Conservation (phyloP, 2,113 vertebrate genomes). For the Oceanodroma tethys region DNA sequence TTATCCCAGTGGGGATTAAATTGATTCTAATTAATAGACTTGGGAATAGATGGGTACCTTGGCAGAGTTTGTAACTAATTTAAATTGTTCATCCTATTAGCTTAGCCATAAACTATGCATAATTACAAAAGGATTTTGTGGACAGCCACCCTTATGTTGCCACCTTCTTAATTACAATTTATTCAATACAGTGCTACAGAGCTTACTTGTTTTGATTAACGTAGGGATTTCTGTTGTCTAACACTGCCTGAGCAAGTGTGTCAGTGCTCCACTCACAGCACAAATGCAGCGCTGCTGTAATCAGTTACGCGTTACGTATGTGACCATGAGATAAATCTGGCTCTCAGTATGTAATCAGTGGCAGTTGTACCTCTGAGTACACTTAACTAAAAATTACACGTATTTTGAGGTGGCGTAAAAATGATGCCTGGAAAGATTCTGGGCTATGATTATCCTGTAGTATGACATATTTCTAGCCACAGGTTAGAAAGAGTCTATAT, state of each 20-base stretch:
- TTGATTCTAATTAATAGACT: constrained; percentile 64
- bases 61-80: constrained; percentile 47
- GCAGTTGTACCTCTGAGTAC: not conserved
- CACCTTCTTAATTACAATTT: constrained; percentile 36
- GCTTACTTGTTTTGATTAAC: constrained; percentile 13
- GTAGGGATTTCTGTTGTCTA: not conserved
- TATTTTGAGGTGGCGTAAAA: not conserved
- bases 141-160: not conserved
- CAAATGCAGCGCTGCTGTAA: not conserved
- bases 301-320: not conserved
- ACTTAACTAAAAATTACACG: not conserved
- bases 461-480: not conserved
- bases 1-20: constrained; percentile 57
- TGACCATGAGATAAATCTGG: not conserved
- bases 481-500: not conserved
- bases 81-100: constrained; percentile 51
- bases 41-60: constrained; percentile 38
- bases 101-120: constrained; percentile 39
- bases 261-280: not conserved
- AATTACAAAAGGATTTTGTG: constrained; percentile 33
- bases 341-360: not conserved
- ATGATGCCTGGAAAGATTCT: not conserved
- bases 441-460: not conserved
- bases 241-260: not conserved
- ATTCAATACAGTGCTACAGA: not conserved